phyloP scores from a whole-genome alignment of 2,888 invertebrate species.

The Melinopterus prodromus region DNA sequence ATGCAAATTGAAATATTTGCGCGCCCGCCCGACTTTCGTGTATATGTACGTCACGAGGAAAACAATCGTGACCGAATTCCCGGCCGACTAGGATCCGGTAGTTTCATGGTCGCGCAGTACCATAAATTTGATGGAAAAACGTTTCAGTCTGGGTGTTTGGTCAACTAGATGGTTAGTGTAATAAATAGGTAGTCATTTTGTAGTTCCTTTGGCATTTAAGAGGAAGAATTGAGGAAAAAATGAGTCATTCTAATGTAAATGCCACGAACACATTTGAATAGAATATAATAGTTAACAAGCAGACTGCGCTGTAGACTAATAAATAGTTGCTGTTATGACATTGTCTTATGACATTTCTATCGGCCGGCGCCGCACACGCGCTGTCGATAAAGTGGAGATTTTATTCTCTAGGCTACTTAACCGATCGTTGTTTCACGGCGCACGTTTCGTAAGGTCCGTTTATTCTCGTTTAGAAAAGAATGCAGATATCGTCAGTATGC shows the following conservation, averaged over 20 bases:
- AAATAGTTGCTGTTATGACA: background rate
- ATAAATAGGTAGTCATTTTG: too few species aligned
- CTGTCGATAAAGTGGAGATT: background rate
- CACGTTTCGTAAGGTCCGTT: conserved; percentile 10
- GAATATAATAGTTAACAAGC: background rate
- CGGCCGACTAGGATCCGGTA: background rate
- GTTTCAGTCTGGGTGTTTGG: too few species aligned
- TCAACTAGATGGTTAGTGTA: too few species aligned
- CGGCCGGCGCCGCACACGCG: background rate
- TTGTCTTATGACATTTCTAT: background rate
- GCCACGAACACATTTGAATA: background rate
- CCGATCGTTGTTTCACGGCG: background rate
- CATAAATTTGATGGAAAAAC: too few species aligned
- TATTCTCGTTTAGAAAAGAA: conserved; percentile 10
- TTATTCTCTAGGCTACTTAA: background rate
- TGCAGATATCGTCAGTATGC: background rate
- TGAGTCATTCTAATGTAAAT: too few species aligned
- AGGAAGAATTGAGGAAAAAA: background rate
- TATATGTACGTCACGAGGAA: background rate
- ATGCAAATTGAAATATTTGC: background rate
- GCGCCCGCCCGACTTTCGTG: background rate
- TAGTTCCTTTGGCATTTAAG: background rate
- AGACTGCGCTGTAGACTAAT: background rate
- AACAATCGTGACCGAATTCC: background rate
- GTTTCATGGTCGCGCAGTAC: background rate